phyloP scores from a whole-genome alignment of 2,797 vertebrate species.

The Anguilla megastoma region DNA sequence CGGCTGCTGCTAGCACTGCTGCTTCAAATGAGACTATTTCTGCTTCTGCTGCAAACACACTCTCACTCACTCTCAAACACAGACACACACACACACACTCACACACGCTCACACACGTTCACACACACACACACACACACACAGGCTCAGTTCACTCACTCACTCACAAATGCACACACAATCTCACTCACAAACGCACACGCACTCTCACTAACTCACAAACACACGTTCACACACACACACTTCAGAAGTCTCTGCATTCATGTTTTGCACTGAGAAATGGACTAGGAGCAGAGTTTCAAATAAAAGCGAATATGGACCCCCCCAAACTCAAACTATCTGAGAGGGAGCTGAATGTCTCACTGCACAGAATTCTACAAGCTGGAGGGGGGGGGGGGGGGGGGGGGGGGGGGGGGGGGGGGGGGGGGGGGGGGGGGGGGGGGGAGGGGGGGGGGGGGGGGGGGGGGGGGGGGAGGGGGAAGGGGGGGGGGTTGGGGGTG shows the following conservation, averaged over 20 bases:
- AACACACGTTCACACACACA: constrained; percentile 44
- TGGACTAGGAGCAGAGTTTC: background rate
- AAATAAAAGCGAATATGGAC: background rate
- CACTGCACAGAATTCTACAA: background rate
- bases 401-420: background rate
- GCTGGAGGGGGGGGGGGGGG: background rate
- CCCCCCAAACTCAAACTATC: background rate
- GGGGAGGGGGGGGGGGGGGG: background rate
- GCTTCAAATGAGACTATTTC: background rate
- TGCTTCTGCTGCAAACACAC: background rate
- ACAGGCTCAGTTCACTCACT: constrained; percentile 32
- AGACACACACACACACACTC: background rate
- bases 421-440: too few species aligned
- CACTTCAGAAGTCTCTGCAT: constrained; percentile 19
- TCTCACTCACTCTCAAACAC: background rate
- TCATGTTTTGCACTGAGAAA: background rate
- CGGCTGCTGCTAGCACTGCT: background rate
- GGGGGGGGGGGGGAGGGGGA: too few species aligned
- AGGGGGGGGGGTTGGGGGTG: too few species aligned
- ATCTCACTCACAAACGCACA: too few species aligned
- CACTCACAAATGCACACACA: background rate
- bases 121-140: background rate
- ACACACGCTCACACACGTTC: background rate
- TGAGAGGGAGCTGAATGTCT: constrained; percentile 12
- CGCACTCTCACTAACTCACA: too few species aligned